These are phyloP conservation scores for Andrena minutula DNA, from an alignment of 2,888 invertebrate genomes.

Conservation along the genomic window DNA sequence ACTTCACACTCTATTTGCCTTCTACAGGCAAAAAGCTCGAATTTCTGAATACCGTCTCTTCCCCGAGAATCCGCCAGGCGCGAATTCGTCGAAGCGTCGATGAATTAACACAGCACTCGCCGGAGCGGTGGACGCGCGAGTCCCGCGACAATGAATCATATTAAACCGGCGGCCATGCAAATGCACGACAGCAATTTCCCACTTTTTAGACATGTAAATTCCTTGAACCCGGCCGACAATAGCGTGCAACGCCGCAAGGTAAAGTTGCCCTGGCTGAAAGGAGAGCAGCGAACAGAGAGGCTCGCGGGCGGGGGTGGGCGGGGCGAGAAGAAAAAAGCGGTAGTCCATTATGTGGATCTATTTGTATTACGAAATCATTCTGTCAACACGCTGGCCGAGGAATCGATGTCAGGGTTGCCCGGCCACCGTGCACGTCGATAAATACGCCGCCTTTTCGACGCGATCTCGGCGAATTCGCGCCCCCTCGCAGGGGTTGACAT, in stretches of 20 bases:
- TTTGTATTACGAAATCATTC: slow-evolving; percentile 74
- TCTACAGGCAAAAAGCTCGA: too few species aligned
- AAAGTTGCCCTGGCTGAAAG: slow-evolving; percentile 30
- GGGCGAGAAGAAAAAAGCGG: slow-evolving; percentile 41
- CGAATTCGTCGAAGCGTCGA: not conserved
- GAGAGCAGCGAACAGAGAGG: slow-evolving; percentile 19
- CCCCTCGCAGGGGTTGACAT: not conserved
- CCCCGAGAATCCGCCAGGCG: too few species aligned
- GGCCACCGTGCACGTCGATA: slow-evolving; percentile 66
- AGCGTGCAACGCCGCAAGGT: slow-evolving; percentile 64
- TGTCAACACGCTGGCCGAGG: slow-evolving; percentile 67
- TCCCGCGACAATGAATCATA: slow-evolving; percentile 43
- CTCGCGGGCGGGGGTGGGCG: not conserved
- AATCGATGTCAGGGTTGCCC: slow-evolving; percentile 75
- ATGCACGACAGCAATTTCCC: slow-evolving; percentile 55
- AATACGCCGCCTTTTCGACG: slow-evolving; percentile 53
- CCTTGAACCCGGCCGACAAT: slow-evolving; percentile 63
- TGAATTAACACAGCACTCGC: not conserved
- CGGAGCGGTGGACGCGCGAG: slow-evolving; percentile 20
- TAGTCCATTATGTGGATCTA: slow-evolving; percentile 67
- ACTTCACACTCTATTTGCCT: too few species aligned
- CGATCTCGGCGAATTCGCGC: slow-evolving; percentile 52
- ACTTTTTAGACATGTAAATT: slow-evolving; percentile 63
- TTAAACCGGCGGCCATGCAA: slow-evolving; percentile 36
- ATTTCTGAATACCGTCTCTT: too few species aligned